Evolutionary conservation across 2,797 vertebrate species (phyloP).

Genomic region (Halcyon badia): DNA sequence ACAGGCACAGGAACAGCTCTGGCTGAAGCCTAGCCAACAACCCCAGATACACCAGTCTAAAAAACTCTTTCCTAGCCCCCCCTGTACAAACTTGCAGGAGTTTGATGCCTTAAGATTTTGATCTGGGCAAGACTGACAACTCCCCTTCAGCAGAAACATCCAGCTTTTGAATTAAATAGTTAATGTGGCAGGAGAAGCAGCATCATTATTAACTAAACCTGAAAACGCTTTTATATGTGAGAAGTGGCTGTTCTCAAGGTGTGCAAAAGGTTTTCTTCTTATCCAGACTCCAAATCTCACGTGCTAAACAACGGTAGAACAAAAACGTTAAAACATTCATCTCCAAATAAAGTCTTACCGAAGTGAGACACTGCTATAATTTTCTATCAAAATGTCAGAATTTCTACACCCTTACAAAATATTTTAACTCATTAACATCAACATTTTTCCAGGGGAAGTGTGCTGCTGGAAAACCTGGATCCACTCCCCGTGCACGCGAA

Average conservation of each 20-base stretch:
- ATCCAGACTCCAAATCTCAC: background rate
- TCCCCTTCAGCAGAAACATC: background rate
- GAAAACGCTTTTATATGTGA: background rate
- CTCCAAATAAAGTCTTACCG: background rate
- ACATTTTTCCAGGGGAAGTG: background rate
- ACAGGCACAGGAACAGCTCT: background rate
- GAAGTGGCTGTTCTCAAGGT: background rate
- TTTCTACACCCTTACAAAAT: background rate
- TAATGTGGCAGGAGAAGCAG: background rate
- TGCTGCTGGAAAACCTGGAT: background rate
- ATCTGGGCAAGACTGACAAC: background rate
- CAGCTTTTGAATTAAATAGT: background rate
- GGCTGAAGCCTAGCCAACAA: background rate
- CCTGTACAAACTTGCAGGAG: background rate
- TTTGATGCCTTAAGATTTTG: rapidly evolving
- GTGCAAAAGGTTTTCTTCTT: background rate
- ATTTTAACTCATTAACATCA: background rate
- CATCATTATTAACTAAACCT: background rate
- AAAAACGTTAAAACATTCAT: background rate
- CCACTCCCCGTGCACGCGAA: background rate
- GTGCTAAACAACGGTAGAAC: background rate
- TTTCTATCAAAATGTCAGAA: slow-evolving; percentile 11
- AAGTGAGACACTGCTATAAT: background rate
- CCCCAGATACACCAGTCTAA: background rate
- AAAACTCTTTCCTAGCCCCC: background rate